Evolutionary conservation across 2,797 vertebrate species (phyloP).

Genomic region (Sandelia bainsii): DNA sequence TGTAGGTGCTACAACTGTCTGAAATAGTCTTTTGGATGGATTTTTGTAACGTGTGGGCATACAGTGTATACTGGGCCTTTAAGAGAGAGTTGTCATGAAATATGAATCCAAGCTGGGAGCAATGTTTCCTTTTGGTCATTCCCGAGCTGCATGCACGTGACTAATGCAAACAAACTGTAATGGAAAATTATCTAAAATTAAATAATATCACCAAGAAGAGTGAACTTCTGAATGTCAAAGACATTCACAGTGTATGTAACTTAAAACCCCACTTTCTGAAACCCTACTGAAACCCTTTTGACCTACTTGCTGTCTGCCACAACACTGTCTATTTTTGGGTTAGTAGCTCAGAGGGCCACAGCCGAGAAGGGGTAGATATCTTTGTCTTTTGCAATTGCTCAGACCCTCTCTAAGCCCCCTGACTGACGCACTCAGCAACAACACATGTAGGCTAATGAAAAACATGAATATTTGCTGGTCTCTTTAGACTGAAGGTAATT

Average conservation of each 20-base stretch:
- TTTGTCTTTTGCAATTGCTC: constrained; percentile 59
- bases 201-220: background rate
- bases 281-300: constrained; percentile 41
- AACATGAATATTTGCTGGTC: constrained; percentile 57
- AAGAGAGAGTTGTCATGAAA: constrained; percentile 77
- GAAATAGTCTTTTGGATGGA: background rate
- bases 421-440: constrained; percentile 59
- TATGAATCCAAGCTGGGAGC: constrained; percentile 67
- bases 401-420: constrained; percentile 42
- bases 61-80: constrained; percentile 65
- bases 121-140: constrained; percentile 58
- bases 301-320: constrained; percentile 69
- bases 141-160: constrained; percentile 47
- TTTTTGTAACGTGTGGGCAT: constrained; percentile 6
- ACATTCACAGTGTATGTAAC: background rate
- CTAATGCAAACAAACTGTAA: constrained; percentile 23
- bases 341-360: constrained; percentile 72
- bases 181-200: constrained; percentile 13
- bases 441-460: constrained; percentile 52
- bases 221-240: background rate
- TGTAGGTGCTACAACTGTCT: constrained; percentile 7
- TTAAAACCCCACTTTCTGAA: constrained; percentile 6
- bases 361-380: constrained; percentile 73
- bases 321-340: constrained; percentile 86
- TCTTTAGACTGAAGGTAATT: constrained; percentile 57